Evolutionary conservation across 2,888 invertebrate genomes (phyloP).

Genomic region (Oxytorus armatus): DNA sequence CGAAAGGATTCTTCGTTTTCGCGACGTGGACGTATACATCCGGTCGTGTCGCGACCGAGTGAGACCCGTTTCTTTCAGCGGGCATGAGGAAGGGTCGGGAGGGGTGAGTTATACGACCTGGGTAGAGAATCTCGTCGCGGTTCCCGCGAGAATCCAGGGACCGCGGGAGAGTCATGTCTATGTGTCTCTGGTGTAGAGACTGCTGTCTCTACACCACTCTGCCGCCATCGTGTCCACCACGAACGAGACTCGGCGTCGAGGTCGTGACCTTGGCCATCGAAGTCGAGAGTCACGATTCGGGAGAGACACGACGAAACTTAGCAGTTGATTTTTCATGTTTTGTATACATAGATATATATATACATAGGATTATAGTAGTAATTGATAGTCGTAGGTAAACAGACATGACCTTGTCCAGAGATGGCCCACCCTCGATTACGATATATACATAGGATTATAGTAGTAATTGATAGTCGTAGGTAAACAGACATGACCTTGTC

Average conservation of each 20-base stretch:
- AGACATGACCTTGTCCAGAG: slow-evolving; percentile 47
- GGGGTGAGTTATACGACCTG: slow-evolving; percentile 45
- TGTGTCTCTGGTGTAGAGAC: slow-evolving; percentile 8
- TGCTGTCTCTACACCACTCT: too few relatives aligned
- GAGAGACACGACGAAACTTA: neutral
- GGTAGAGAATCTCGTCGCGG: slow-evolving; percentile 8
- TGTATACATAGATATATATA: too few relatives aligned
- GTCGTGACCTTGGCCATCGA: slow-evolving; percentile 64
- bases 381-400: slow-evolving; percentile 10
- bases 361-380: too few relatives aligned
- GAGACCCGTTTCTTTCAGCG: slow-evolving; percentile 30
- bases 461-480: neutral
- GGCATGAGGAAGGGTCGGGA: neutral
- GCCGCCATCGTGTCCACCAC: slow-evolving; percentile 44
- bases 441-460: too few relatives aligned
- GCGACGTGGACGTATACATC: slow-evolving; percentile 53
- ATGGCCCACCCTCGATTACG: slow-evolving; percentile 23
- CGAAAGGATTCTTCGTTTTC: slow-evolving; percentile 66
- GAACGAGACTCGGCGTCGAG: slow-evolving; percentile 54
- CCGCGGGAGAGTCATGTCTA: slow-evolving; percentile 26
- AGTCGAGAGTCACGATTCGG: slow-evolving; percentile 58
- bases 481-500: slow-evolving; percentile 45
- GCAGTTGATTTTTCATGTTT: neutral
- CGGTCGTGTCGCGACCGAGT: slow-evolving; percentile 39
- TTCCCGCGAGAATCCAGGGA: slow-evolving; percentile 20